Evolutionary conservation across 2,113 vertebrate genomes (phyloP).

Genomic region (Osmerus mordax): DNA sequence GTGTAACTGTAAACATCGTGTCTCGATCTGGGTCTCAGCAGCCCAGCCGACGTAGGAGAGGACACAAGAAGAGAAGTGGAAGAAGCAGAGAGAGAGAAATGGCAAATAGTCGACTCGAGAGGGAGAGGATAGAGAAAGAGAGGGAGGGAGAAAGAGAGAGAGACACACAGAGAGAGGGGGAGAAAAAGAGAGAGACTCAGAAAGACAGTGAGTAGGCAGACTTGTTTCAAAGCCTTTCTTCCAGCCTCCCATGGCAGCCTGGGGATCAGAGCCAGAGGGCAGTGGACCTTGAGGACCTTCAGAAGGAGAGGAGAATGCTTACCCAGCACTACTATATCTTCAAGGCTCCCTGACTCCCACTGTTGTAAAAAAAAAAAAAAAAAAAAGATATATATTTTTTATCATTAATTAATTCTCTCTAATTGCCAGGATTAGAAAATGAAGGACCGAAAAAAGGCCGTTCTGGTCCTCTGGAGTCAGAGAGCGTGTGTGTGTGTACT

Average conservation of each 20-base stretch:
- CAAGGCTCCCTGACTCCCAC: slow-evolving; percentile 61
- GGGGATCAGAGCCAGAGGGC: slow-evolving; percentile 58
- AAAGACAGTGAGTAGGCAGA: neutral
- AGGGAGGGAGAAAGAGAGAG: slow-evolving; percentile 10
- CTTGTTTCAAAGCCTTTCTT: slow-evolving; percentile 60
- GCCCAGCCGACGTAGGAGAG: slow-evolving; percentile 35
- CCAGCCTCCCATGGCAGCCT: slow-evolving; percentile 40
- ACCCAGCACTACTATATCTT: slow-evolving; percentile 67
- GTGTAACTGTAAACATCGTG: slow-evolving; percentile 44
- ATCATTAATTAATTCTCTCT: slow-evolving; percentile 70
- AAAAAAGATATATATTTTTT: slow-evolving; percentile 39
- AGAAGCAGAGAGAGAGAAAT: neutral
- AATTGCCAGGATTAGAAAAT: slow-evolving; percentile 70
- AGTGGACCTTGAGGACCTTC: slow-evolving; percentile 65
- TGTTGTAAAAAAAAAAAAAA: slow-evolving; percentile 25
- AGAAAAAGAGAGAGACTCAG: neutral
- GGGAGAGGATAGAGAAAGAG: too few species aligned
- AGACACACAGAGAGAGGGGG: slow-evolving; percentile 25
- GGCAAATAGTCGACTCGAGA: too few species aligned
- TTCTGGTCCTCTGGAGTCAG: slow-evolving; percentile 50
- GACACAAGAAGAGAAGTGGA: neutral
- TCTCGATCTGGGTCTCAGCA: slow-evolving; percentile 41
- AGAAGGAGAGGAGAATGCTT: slow-evolving; percentile 64
- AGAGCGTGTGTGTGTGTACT: slow-evolving; percentile 7
- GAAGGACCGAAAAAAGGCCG: slow-evolving; percentile 43